Evolutionary conservation across 1,140 invertebrate genomes (phyloP).

Genomic region (Hetaerina americana): DNA sequence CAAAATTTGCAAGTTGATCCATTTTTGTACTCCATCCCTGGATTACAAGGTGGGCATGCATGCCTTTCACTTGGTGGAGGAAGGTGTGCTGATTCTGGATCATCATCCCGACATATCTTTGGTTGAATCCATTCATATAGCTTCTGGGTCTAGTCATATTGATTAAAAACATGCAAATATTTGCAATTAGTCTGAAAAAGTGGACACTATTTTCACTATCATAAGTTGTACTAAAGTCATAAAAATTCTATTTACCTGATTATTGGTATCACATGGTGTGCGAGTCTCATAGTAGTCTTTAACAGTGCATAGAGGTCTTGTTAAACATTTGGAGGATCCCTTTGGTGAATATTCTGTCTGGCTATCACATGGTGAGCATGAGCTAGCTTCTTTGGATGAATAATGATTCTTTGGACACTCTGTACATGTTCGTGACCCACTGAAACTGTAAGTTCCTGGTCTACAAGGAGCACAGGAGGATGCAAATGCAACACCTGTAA

Average conservation of each 20-base stretch:
- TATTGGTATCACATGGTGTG: constrained; percentile 34
- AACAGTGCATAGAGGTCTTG: constrained; percentile 34
- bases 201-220: not conserved
- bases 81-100: constrained; percentile 26
- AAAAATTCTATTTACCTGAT: constrained; percentile 19
- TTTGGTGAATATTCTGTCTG: constrained; percentile 24
- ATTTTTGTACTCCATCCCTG: constrained; percentile 36
- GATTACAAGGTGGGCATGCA: constrained; percentile 40
- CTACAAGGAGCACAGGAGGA: constrained; percentile 42
- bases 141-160: constrained; percentile 26
- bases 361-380: constrained; percentile 34
- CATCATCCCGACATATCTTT: constrained; percentile 34
- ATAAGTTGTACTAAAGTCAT: not conserved
- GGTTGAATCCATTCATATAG: constrained; percentile 41
- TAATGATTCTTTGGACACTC: constrained; percentile 35
- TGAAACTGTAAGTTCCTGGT: constrained; percentile 36
- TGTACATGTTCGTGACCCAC: constrained; percentile 32
- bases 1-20: constrained; percentile 29
- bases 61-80: constrained; percentile 25
- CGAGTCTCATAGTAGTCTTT: constrained; percentile 41
- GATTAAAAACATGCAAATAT: not conserved
- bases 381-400: constrained; percentile 28
- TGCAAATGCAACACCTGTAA: constrained; percentile 42
- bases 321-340: constrained; percentile 33
- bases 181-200: not conserved